Base-by-base conservation (phyloP, 1,140 invertebrate genomes). In the Anoplophora glabripennis region DNA sequence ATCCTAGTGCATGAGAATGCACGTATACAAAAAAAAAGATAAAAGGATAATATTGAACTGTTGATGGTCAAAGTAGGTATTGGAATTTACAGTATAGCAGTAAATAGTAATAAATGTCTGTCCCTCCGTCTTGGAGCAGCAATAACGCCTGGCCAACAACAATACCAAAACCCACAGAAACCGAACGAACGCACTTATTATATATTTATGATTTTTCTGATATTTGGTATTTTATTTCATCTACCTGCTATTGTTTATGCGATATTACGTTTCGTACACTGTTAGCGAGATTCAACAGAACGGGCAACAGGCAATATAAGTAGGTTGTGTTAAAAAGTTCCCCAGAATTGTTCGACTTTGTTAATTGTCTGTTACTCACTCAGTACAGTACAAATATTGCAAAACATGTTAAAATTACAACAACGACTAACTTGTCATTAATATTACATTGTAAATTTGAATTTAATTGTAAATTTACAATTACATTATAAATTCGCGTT, bases 11-110 rank as follows among this genome's bases (percentile, higher is more conserved):
- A 10, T 18, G 37, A 53, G 49, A 41, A 38, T 36, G 12, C 10
- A 53, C 33, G 17, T 11, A 11, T 38, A 28, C 44, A 35, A 41
- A 18, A 53, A 53, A 53, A 53, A 18, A 9, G 11, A 53, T 17
- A 33, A 41, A 53, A 38, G 49, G n/a, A 53, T 53, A 14, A 53
- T 53, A 53, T 53, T 53, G 49, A 53, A 53, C 49, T 53, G 49
- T 53, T 53, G 49, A 53, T 53, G 49, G 49, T 53, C 49, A 17
- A 53, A 53, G 49, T 53, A 53, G 49, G 49, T 53, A 53, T 53
- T 40, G 49, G 49, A 53, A 53, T 53, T 53, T 41, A 53, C 49
- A 28, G 17, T 53, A 41, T 28, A 41, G 49, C 37, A 53, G 36
- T 53, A 53, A 53, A 53, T 53, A 40, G 49, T 53, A 53, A 53